Evolutionary conservation across 2,888 invertebrate genomes (phyloP), one percentile per base, ranked within the genome.

Genomic region (Keiferia lycopersicella): DNA sequence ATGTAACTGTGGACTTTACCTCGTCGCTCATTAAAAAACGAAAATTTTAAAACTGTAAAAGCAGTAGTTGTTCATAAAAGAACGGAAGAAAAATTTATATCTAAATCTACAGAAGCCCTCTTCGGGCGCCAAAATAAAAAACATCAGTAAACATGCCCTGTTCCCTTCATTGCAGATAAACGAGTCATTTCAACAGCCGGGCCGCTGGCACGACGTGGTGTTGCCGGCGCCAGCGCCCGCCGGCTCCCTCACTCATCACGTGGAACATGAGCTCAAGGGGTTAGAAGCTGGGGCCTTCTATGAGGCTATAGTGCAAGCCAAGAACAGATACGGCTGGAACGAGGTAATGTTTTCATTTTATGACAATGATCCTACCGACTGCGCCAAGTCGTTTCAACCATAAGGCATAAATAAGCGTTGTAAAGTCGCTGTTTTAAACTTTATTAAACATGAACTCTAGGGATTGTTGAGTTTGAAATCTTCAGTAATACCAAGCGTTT

Each of bases 321-420:
- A 94, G 88, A 95, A 95, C 83, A 92, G 94, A 84, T 95, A 95
- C 71, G 95, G 95, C 0, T 95, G 95, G 95, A 95, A 95, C 74
- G 94, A 95, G 92, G 94, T 93, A 2, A 30, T 38, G 1, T 18
- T 18, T 8, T 7, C 18, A 48, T 48, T 4, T 34, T 4, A 8
- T 34, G 34, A 8, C 1, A 34, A 34, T 34, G 34, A 50, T 48
- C 48, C 48, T 48, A 95, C 83, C 94, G 94, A 81, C 93, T 95
- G 73, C 87, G 41, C 41, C 45, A 45, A 16, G 4, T n/a, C 0
- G 45, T 41, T 41, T 1, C 1, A 3, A 0, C 1, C 41, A 41
- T 11, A 8, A 1, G 8, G n/a, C n/a, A n/a, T n/a, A n/a, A n/a
- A n/a, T n/a, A n/a, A n/a, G n/a, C n/a, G n/a, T n/a, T n/a, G n/a